These are phyloP conservation scores for Rhogogaster chlorosoma DNA, from an alignment of 2,888 invertebrate species.

Conservation along the genomic window DNA sequence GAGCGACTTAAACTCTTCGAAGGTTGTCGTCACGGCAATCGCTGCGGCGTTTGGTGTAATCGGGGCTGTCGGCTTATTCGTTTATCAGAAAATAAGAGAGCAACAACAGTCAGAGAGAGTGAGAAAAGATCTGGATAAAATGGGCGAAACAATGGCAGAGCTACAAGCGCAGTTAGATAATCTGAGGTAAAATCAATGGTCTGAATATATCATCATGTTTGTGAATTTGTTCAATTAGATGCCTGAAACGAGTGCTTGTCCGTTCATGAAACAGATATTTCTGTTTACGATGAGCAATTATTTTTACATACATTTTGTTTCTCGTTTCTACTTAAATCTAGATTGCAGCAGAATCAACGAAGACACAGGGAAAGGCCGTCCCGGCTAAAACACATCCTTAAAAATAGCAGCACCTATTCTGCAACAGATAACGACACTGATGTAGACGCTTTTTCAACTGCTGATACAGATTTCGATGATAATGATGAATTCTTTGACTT, in stretches of 20 bases:
- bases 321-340: conserved; percentile 49
- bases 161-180: conserved; percentile 69
- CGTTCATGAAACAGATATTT: neutral
- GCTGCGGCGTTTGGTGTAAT: conserved; percentile 73
- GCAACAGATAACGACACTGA: conserved; percentile 71
- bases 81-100: conserved; percentile 70
- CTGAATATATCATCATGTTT: conserved; percentile 26
- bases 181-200: conserved; percentile 64
- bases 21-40: conserved; percentile 70
- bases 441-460: conserved; percentile 70
- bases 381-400: conserved; percentile 62
- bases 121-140: conserved; percentile 66
- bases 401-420: conserved; percentile 65
- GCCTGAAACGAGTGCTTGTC: neutral
- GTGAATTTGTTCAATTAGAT: neutral
- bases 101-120: conserved; percentile 62
- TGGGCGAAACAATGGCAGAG: conserved; percentile 68
- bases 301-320: conserved; percentile 5
- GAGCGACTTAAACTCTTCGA: conserved; percentile 67
- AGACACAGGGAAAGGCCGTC: conserved; percentile 64
- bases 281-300: neutral
- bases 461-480: conserved; percentile 72
- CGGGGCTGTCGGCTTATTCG: conserved; percentile 70
- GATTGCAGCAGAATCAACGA: conserved; percentile 66
- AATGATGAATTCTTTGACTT: conserved; percentile 76